These are phyloP conservation scores for Dicranocentrus wangi DNA, from an alignment of 2,888 invertebrate species.

Conservation along the genomic window DNA sequence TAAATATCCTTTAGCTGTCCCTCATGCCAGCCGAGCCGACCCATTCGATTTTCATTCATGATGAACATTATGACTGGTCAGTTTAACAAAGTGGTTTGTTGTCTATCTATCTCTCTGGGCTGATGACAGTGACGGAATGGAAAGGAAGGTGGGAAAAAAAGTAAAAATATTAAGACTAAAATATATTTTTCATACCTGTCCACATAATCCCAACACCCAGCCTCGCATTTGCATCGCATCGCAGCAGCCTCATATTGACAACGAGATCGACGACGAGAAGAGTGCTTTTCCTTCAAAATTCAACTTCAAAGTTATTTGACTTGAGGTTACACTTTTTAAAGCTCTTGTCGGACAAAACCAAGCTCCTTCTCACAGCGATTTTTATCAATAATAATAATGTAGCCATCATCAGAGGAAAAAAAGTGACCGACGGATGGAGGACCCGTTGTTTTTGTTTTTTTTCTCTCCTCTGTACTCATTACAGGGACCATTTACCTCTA, in stretches of 20 bases:
- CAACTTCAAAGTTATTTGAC: conserved; percentile 1
- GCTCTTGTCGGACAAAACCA: conserved; percentile 16
- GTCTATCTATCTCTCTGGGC: neutral
- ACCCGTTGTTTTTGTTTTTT: conserved; percentile 35
- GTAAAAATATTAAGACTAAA: conserved; percentile 11
- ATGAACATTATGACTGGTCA: neutral
- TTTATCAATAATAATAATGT: too few species aligned
- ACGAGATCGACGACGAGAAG: too few species aligned
- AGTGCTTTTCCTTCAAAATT: neutral
- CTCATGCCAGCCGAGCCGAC: too few species aligned
- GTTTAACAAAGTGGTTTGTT: neutral
- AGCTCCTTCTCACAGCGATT: conserved; percentile 4
- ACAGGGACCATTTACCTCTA: conserved; percentile 10
- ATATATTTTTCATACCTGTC: neutral
- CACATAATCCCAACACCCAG: neutral
- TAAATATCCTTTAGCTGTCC: conserved; percentile 4
- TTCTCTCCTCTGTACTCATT: conserved; percentile 17
- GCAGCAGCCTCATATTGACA: neutral
- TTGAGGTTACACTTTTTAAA: conserved; percentile 7
- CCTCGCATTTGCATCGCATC: too few species aligned
- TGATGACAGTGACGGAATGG: conserved; percentile 2
- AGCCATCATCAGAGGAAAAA: conserved; percentile 20
- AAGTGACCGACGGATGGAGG: conserved; percentile 35
- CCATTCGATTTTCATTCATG: conserved; percentile 2
- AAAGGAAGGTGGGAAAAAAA: conserved; percentile 4